Evolutionary conservation across 2,797 vertebrate species (phyloP), one percentile per base, ranked within the genome.

Genomic region (Cyprinella venusta): DNA sequence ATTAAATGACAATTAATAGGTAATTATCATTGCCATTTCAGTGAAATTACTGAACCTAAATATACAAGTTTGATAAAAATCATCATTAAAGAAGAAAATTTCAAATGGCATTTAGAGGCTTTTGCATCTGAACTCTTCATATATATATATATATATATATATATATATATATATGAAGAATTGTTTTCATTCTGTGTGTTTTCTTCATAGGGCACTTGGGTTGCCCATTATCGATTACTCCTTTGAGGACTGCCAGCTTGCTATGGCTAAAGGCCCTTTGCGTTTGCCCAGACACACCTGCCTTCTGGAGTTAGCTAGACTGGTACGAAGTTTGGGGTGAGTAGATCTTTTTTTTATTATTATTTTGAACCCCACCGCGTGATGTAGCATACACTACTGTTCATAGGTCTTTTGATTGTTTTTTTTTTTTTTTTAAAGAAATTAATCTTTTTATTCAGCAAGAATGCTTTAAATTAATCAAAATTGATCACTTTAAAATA

Each of bases 201-300:
- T 40, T 54, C 24, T 81, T 38, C 26, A 36, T 38, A 98, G 98
- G 91, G 97, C 97, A 0, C 85, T 99, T 92, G 93, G 94, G 19
- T 52, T 97, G 88, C 93, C 97, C 0, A 95, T 97, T 84, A 96
- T 94, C 0, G 97, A 99, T 91, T 95, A 98, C 87, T 97, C 96
- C 0, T 98, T 97, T 54, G 97, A 99, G 78, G 98, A 99, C 89
- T 96, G 96, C 85, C 96, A 97, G 86, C 95, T 99, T 81, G 95
- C 94, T 88, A 92, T 98, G 85, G 95, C 96, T 0, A 92, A 92
- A 79, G 96, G 97, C 48, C 97, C 96, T 3, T 94, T 99, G 85
- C 83, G 92, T 12, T 94, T 98, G 4, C 94, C 94, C 0, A 89
- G 95, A 69, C 92, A 94, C 89, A 96, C 96, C 0, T 94, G 95